Percentiles rank a stretch among this genome's conserved stretches.
Evolutionary conservation across 2,797 vertebrate genomes (phyloP).

Genomic region (Melanotaenia parkinsoni): DNA sequence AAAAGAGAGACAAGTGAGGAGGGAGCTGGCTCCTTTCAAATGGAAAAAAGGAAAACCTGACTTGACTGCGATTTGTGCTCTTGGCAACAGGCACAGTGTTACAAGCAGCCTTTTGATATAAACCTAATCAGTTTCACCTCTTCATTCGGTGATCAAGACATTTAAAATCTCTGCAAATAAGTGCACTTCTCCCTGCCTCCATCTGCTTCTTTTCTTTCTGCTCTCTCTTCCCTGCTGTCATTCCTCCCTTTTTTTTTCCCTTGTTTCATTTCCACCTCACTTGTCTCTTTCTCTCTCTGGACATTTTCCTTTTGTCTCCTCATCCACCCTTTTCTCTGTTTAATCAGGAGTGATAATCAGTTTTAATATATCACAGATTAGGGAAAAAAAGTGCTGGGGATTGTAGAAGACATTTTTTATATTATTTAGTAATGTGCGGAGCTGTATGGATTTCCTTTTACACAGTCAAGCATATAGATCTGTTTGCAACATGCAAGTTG

Average conservation of each 20-base stretch:
- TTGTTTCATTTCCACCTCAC: constrained; percentile 27
- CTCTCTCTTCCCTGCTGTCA: constrained; percentile 44
- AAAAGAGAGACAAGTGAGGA: constrained; percentile 66
- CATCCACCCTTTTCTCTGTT: constrained; percentile 17
- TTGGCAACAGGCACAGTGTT: constrained; percentile 56
- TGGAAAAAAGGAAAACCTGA: constrained; percentile 58
- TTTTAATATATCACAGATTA: constrained; percentile 71
- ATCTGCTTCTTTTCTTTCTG: constrained; percentile 45
- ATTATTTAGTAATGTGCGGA: constrained; percentile 72
- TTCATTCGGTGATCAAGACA: constrained; percentile 72
- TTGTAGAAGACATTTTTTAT: constrained; percentile 79
- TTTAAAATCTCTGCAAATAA: constrained; percentile 77
- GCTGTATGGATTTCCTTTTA: constrained; percentile 44
- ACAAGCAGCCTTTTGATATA: constrained; percentile 75
- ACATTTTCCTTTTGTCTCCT: constrained; percentile 27
- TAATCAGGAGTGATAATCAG: constrained; percentile 66
- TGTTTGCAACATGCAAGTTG: background rate
- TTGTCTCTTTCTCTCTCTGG: constrained; percentile 19
- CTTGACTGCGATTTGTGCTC: constrained; percentile 72
- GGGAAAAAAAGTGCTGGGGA: constrained; percentile 69
- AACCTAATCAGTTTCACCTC: constrained; percentile 79
- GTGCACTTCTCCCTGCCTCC: constrained; percentile 49
- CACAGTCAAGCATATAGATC: constrained; percentile 15
- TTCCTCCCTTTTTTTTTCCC: constrained; percentile 36
- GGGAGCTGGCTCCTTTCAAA: constrained; percentile 61